These are phyloP conservation scores for Caretta caretta DNA, from an alignment of 2,113 vertebrate species.

Conservation along the genomic window DNA sequence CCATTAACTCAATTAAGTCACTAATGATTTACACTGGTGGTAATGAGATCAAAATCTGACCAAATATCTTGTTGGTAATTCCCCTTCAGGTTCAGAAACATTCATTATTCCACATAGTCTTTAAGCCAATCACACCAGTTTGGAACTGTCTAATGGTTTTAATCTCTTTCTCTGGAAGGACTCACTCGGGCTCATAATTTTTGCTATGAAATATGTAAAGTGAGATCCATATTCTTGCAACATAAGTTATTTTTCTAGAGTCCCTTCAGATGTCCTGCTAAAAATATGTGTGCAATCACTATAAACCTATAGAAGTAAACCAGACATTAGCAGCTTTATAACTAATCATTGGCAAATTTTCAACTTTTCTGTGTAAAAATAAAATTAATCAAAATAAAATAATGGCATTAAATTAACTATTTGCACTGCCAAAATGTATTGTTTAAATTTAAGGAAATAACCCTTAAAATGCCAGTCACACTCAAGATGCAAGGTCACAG, in stretches of 20 bases:
- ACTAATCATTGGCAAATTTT: neutral
- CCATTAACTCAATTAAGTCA: constrained; percentile 6
- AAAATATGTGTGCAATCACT: neutral
- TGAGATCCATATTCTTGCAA: neutral
- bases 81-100: constrained; percentile 8
- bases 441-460: neutral
- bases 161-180: neutral
- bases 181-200: neutral
- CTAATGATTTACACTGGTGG: neutral
- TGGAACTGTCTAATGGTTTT: neutral
- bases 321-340: neutral
- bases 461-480: neutral
- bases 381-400: constrained; percentile 15
- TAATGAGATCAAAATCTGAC: constrained; percentile 18
- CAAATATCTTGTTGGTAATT: neutral
- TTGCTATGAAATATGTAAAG: neutral
- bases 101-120: neutral
- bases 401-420: neutral
- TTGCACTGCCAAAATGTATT: neutral
- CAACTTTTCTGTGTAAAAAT: accelerated
- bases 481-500: neutral
- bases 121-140: neutral
- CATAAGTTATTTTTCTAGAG: neutral
- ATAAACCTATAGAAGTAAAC: neutral
- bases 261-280: neutral